Evolutionary conservation across 2,888 invertebrate species (phyloP).

Genomic region (Dexiosoma caninum): DNA sequence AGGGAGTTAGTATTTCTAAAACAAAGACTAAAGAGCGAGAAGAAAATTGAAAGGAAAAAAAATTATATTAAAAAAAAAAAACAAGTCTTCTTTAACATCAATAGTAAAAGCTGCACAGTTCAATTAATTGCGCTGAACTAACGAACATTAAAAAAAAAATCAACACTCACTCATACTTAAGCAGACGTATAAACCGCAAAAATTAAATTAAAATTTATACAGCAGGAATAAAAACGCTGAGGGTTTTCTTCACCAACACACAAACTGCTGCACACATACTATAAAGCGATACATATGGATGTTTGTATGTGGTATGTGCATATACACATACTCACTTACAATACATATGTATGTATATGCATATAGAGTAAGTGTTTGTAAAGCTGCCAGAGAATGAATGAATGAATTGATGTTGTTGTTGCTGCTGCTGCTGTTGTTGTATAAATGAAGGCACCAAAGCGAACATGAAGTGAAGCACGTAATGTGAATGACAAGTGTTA

Average conservation of each 20-base stretch:
- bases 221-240: slow-evolving; percentile 24
- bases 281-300: too few species aligned
- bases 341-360: not conserved
- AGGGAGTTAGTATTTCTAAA: slow-evolving; percentile 23
- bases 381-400: not conserved
- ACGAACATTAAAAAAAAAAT: slow-evolving; percentile 56
- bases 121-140: slow-evolving; percentile 73
- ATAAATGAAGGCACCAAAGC: slow-evolving; percentile 58
- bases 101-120: slow-evolving; percentile 73
- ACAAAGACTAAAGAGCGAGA: slow-evolving; percentile 26
- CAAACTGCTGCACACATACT: not conserved
- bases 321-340: too few species aligned
- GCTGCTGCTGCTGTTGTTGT: too few species aligned
- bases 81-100: slow-evolving; percentile 67
- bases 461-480: slow-evolving; percentile 63
- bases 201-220: slow-evolving; percentile 74
- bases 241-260: slow-evolving; percentile 41
- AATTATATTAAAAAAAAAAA: not conserved
- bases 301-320: not conserved
- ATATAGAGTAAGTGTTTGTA: not conserved
- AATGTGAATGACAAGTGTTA: slow-evolving; percentile 66
- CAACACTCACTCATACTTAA: slow-evolving; percentile 19
- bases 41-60: not conserved
- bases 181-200: slow-evolving; percentile 70
- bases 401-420: too few species aligned